Percentiles rank a stretch among this genome's conserved stretches.
Conservation (phyloP, 2,113 vertebrate species). For the Centropristis striata region DNA sequence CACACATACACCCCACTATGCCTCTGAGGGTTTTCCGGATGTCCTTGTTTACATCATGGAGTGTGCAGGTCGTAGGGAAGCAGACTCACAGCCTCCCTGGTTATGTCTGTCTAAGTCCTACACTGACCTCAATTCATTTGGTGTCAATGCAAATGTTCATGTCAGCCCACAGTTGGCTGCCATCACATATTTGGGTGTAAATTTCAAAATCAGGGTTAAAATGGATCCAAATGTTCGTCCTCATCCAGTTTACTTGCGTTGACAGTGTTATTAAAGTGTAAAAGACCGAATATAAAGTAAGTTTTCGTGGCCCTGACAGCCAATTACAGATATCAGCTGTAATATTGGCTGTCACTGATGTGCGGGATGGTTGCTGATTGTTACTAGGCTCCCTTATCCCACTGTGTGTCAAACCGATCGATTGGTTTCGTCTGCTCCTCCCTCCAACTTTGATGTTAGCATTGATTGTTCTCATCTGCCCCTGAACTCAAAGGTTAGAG, state of each 20-base stretch:
- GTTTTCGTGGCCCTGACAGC: slow-evolving; percentile 11
- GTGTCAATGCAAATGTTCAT: slow-evolving; percentile 46
- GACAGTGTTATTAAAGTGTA: neutral
- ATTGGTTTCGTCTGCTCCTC: slow-evolving; percentile 79
- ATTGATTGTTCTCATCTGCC: slow-evolving; percentile 82
- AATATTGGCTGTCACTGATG: slow-evolving; percentile 45
- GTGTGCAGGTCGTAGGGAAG: slow-evolving; percentile 73
- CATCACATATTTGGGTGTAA: neutral
- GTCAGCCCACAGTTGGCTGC: slow-evolving; percentile 1
- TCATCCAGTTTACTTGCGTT: neutral
- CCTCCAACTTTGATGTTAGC: slow-evolving; percentile 79
- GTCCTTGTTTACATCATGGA: slow-evolving; percentile 84
- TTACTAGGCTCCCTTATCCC: slow-evolving; percentile 59
- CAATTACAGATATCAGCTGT: slow-evolving; percentile 14
- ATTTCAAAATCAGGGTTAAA: slow-evolving; percentile 9
- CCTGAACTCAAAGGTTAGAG: slow-evolving; percentile 82
- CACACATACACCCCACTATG: slow-evolving; percentile 78
- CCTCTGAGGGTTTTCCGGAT: slow-evolving; percentile 83
- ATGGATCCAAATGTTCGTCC: neutral
- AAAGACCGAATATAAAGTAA: neutral
- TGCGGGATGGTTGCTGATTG: slow-evolving; percentile 45
- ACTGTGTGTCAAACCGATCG: slow-evolving; percentile 76
- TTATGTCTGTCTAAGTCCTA: slow-evolving; percentile 57
- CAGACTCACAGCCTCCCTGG: slow-evolving; percentile 66
- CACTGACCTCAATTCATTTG: slow-evolving; percentile 65